Conservation (phyloP, 92 coral and sea anemone genomes). For the Actinernus sp. region DNA sequence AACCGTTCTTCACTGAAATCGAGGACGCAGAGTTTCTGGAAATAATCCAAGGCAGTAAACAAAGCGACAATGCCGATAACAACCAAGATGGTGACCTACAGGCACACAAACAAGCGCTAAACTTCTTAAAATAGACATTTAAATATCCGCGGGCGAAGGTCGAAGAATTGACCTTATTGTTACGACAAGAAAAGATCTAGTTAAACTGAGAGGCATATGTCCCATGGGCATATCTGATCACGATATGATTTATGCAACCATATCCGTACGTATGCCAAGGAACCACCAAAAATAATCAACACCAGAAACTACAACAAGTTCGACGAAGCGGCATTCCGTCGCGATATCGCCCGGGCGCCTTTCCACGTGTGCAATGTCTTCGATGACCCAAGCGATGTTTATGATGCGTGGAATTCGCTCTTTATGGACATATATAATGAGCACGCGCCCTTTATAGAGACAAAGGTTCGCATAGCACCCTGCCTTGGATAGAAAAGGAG, state of each 20-base stretch:
- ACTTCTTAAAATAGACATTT: too few relatives aligned
- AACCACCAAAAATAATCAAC: constrained; percentile 41
- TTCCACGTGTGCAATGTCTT: constrained; percentile 32
- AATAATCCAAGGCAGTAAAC: too few relatives aligned
- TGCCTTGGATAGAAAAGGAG: constrained; percentile 27
- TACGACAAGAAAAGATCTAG: constrained; percentile 12
- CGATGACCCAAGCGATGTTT: constrained; percentile 8
- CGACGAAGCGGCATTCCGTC: constrained; percentile 10
- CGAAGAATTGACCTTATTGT: constrained; percentile 32
- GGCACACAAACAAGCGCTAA: too few relatives aligned
- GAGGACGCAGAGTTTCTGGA: too few relatives aligned
- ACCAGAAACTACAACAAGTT: constrained; percentile 19
- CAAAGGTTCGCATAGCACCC: constrained; percentile 15
- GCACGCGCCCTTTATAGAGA: constrained; percentile 19
- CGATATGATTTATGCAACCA: constrained; percentile 21
- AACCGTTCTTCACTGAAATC: too few relatives aligned
- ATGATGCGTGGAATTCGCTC: constrained; percentile 26
- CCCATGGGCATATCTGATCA: constrained; percentile 20
- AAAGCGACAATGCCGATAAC: neutral
- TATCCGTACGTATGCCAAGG: constrained; percentile 6
- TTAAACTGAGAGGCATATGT: constrained; percentile 16
- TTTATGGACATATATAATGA: constrained; percentile 8
- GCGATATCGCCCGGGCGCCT: constrained; percentile 31
- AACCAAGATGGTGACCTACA: neutral
- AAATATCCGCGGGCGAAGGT: too few relatives aligned